Percentiles rank a stretch among this genome's conserved stretches.
Conservation (phyloP, 2,888 invertebrate species). For the Reticulitermes lucifugus region DNA sequence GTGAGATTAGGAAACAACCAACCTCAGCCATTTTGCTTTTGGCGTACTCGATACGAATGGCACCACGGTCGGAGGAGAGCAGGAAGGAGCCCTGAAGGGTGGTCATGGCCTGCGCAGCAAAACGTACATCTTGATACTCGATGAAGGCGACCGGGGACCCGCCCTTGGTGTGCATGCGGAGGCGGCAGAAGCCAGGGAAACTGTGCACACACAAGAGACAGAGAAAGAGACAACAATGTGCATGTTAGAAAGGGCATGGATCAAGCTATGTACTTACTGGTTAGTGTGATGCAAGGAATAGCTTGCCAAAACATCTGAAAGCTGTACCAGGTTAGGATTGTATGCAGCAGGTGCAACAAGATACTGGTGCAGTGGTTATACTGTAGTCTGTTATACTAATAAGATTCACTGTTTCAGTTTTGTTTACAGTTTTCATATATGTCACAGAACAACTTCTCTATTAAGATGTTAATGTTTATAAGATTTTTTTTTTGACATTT, state of each 20-base stretch:
- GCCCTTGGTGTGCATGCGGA: slow-evolving; percentile 92
- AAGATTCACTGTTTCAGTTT: too few species aligned
- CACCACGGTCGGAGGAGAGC: slow-evolving; percentile 95
- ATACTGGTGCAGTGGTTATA: not conserved
- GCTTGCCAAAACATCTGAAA: slow-evolving; percentile 41
- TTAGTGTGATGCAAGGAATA: slow-evolving; percentile 34
- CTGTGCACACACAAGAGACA: slow-evolving; percentile 70
- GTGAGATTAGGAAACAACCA: slow-evolving; percentile 50
- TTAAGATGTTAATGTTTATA: too few species aligned
- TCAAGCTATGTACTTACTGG: slow-evolving; percentile 27
- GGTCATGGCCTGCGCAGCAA: slow-evolving; percentile 92
- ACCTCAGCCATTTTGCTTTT: slow-evolving; percentile 97
- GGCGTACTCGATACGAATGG: slow-evolving; percentile 98
- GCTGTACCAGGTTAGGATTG: not conserved
- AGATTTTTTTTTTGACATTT: too few species aligned
- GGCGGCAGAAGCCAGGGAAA: slow-evolving; percentile 98
- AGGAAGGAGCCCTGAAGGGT: slow-evolving; percentile 96
- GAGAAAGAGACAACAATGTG: slow-evolving; percentile 49
- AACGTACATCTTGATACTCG: slow-evolving; percentile 94
- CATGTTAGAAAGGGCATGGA: slow-evolving; percentile 45
- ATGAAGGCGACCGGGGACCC: slow-evolving; percentile 97
- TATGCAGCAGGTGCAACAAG: not conserved
- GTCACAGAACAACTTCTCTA: too few species aligned
- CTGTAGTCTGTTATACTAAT: not conserved
- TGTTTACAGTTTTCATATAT: too few species aligned